Evolutionary conservation across 2,888 invertebrate species (phyloP).

Genomic region (Campoplex nolae): DNA sequence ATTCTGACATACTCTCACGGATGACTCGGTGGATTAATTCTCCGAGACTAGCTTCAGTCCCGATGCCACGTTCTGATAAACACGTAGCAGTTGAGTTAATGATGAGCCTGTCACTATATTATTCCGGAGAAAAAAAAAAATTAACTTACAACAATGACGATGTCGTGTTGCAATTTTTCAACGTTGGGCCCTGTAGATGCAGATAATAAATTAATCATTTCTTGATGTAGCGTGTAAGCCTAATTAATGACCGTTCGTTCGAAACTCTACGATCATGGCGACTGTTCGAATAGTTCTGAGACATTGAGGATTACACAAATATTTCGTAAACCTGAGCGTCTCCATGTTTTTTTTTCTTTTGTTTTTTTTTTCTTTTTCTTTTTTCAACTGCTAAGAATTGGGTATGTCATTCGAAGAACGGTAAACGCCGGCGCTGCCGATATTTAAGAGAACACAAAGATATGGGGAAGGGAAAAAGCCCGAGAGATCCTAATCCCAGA

Average conservation of each 20-base stretch:
- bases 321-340: slow-evolving; percentile 19
- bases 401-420: slow-evolving; percentile 61
- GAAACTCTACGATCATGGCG: neutral
- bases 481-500: slow-evolving; percentile 72
- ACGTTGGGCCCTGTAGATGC: neutral
- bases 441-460: slow-evolving; percentile 61
- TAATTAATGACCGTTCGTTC: slow-evolving; percentile 54
- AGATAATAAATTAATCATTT: slow-evolving; percentile 40
- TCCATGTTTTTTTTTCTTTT: neutral
- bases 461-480: slow-evolving; percentile 64
- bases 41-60: neutral
- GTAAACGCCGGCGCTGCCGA: slow-evolving; percentile 67
- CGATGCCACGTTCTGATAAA: slow-evolving; percentile 16
- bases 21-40: slow-evolving; percentile 14
- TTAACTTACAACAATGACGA: slow-evolving; percentile 34
- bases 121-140: slow-evolving; percentile 14
- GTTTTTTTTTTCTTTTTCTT: neutral
- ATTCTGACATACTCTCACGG: slow-evolving; percentile 3
- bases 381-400: slow-evolving; percentile 39
- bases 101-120: slow-evolving; percentile 10
- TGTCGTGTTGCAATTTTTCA: slow-evolving; percentile 27
- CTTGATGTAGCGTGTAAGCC: slow-evolving; percentile 21
- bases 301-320: slow-evolving; percentile 46
- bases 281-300: slow-evolving; percentile 37
- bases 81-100: slow-evolving; percentile 23